Evolutionary conservation across 2,113 vertebrate genomes (phyloP).

Genomic region (Sterna hirundo): DNA sequence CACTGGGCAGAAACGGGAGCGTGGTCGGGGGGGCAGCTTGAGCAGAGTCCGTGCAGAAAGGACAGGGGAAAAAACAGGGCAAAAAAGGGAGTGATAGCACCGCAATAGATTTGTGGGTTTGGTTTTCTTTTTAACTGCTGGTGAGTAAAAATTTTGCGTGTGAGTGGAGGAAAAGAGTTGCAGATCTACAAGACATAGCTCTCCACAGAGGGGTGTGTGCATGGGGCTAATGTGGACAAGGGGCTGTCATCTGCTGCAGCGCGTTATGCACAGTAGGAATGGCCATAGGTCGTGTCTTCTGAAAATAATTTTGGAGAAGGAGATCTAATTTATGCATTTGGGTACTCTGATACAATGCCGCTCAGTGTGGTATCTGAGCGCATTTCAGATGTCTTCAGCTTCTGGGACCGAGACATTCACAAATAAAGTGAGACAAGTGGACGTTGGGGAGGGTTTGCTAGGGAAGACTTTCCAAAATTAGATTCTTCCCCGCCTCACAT

Average conservation of each 20-base stretch:
- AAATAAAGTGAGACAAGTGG: slow-evolving; percentile 26
- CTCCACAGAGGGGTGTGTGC: neutral
- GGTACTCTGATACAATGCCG: neutral
- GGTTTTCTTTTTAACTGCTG: neutral
- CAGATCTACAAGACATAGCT: neutral
- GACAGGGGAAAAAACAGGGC: neutral
- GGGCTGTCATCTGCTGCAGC: neutral
- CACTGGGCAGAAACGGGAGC: neutral
- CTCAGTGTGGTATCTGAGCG: neutral
- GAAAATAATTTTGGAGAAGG: neutral
- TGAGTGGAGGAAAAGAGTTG: neutral
- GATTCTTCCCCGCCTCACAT: neutral
- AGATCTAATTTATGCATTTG: neutral
- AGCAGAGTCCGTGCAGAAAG: neutral
- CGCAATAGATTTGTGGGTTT: neutral
- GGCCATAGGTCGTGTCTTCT: neutral
- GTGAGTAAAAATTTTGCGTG: neutral
- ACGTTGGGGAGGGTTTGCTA: neutral
- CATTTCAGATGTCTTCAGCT: neutral
- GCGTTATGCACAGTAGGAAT: neutral
- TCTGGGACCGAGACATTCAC: neutral
- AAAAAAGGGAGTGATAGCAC: neutral
- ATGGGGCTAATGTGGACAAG: neutral
- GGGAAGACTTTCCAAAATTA: slow-evolving; percentile 36
- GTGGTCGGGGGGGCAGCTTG: no score